Conservation (phyloP, 1,140 invertebrate species). For the Pogonus chalceus region DNA sequence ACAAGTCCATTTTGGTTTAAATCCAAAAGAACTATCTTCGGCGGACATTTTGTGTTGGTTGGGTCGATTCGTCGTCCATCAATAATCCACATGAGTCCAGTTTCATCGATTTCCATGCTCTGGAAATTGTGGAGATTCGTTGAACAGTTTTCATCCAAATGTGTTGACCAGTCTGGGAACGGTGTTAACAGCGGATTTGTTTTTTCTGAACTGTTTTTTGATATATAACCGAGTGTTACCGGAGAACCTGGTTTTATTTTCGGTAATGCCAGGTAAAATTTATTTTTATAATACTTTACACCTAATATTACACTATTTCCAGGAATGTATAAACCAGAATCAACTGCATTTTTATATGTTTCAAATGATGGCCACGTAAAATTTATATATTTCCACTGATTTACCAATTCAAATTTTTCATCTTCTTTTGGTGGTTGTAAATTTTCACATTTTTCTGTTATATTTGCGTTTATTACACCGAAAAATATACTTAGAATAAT, state of each 20-base stretch:
- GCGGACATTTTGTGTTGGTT: constrained; percentile 42
- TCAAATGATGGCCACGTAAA: constrained; percentile 31
- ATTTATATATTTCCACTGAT: constrained; percentile 35
- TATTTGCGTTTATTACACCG: no score
- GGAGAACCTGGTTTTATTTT: constrained; percentile 35
- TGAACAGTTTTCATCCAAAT: constrained; percentile 47
- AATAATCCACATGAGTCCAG: constrained; percentile 59
- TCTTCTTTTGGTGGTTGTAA: no score
- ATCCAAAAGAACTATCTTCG: constrained; percentile 56
- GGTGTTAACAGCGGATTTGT: constrained; percentile 50
- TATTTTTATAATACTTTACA: constrained; percentile 34
- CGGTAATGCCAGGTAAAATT: constrained; percentile 35
- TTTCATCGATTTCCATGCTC: constrained; percentile 56
- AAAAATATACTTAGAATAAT: no score
- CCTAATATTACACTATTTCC: constrained; percentile 34
- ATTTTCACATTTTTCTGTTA: no score
- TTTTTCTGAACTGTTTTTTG: constrained; percentile 32
- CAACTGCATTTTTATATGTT: constrained; percentile 24
- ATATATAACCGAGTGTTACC: constrained; percentile 33
- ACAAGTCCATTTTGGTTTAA: constrained; percentile 45
- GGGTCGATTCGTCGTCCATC: constrained; percentile 48
- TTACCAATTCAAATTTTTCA: constrained; percentile 20
- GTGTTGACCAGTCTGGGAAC: constrained; percentile 57
- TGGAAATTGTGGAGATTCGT: constrained; percentile 56
- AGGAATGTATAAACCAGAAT: constrained; percentile 26